These are phyloP conservation scores for Magallana nippona DNA, from an alignment of 2,888 invertebrate species.

Conservation along the genomic window DNA sequence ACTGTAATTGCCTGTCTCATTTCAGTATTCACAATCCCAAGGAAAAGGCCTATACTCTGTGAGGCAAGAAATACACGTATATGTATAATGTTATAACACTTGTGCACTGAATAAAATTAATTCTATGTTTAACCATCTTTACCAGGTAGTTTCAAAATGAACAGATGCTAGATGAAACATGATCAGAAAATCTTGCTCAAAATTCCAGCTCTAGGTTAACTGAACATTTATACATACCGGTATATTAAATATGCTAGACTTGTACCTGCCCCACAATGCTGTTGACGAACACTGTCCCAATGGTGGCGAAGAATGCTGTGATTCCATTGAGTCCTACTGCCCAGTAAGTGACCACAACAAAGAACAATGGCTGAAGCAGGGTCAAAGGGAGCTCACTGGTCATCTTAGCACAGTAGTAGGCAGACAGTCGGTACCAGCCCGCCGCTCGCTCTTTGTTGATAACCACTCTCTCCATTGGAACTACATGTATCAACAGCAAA, in stretches of 20 bases:
- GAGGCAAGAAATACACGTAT: constrained; percentile 31
- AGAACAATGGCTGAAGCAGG: constrained; percentile 87
- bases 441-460: constrained; percentile 89
- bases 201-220: not conserved
- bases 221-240: not conserved
- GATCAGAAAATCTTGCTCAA: not conserved
- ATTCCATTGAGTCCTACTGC: constrained; percentile 86
- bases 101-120: too few relatives aligned
- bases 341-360: constrained; percentile 89
- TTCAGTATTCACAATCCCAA: constrained; percentile 89
- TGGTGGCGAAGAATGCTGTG: constrained; percentile 85
- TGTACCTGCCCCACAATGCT: constrained; percentile 87
- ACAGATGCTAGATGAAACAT: not conserved
- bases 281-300: constrained; percentile 86
- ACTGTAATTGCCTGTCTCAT: constrained; percentile 89
- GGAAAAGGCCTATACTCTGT: constrained; percentile 84
- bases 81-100: too few relatives aligned
- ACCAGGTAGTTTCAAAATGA: too few relatives aligned
- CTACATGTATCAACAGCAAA: constrained; percentile 78
- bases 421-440: constrained; percentile 89
- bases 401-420: constrained; percentile 91
- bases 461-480: constrained; percentile 89
- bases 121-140: too few relatives aligned
- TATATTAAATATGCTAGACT: too few relatives aligned
- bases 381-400: constrained; percentile 89